Conservation (phyloP, 2,113 vertebrate genomes). For the Toxostoma redivivum region DNA sequence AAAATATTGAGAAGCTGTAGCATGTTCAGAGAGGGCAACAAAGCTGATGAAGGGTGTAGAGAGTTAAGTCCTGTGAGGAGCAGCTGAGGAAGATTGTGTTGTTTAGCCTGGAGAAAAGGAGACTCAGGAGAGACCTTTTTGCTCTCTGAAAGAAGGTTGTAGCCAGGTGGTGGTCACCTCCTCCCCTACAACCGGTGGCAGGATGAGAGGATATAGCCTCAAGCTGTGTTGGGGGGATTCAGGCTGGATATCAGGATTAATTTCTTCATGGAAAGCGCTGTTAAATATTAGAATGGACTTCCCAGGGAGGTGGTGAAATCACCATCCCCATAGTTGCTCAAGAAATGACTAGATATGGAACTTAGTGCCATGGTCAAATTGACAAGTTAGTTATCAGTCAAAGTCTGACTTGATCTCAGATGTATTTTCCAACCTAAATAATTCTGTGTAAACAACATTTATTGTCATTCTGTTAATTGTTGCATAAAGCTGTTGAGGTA, state of each 20-base stretch:
- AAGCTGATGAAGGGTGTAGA: neutral
- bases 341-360: neutral
- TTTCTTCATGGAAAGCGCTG: neutral
- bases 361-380: neutral
- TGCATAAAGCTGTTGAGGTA: neutral
- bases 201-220: neutral
- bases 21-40: neutral
- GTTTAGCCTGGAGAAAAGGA: neutral
- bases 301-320: neutral
- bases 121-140: neutral
- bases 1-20: neutral
- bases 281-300: neutral
- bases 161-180: neutral
- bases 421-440: neutral
- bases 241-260: neutral
- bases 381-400: too few relatives aligned
- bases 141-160: neutral
- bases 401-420: neutral
- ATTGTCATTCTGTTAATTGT: neutral
- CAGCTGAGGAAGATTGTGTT: neutral
- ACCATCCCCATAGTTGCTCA: neutral
- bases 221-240: neutral
- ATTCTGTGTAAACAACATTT: neutral
- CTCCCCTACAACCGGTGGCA: neutral
- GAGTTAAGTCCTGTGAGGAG: neutral